Conservation (phyloP, 1,140 invertebrate species). For the Littorina saxatilis region DNA sequence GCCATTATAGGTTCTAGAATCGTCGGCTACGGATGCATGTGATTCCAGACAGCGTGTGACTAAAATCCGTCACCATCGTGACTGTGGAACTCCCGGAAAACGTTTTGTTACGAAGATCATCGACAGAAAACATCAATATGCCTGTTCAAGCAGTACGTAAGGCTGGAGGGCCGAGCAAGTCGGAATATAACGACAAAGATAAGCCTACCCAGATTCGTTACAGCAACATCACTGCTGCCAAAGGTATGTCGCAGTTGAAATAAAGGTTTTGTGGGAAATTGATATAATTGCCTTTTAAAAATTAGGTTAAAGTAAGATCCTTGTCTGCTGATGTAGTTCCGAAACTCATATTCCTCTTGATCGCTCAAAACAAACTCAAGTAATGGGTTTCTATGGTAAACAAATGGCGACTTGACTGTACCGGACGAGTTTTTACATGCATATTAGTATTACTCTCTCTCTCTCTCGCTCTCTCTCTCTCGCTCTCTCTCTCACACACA, state of each 20-base stretch:
- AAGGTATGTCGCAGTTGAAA: constrained; percentile 83
- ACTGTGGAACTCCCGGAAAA: not conserved
- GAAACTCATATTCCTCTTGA: too few species aligned
- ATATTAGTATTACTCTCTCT: too few species aligned
- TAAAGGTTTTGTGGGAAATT: not conserved
- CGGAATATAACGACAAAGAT: constrained; percentile 83
- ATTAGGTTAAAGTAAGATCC: too few species aligned
- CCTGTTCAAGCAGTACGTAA: constrained; percentile 11
- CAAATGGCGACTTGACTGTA: not conserved
- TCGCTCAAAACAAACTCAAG: too few species aligned
- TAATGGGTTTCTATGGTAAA: constrained; percentile 35
- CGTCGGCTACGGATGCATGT: constrained; percentile 26
- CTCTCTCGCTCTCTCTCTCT: too few species aligned
- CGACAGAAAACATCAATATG: constrained; percentile 41
- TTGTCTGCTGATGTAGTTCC: too few species aligned
- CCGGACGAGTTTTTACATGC: too few species aligned
- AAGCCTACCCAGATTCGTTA: constrained; percentile 95
- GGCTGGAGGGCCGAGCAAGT: constrained; percentile 48
- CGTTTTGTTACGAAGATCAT: not conserved
- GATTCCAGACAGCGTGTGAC: not conserved
- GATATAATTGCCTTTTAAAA: too few species aligned
- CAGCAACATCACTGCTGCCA: constrained; percentile 98
- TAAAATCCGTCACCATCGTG: constrained; percentile 35
- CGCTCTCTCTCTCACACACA: too few species aligned
- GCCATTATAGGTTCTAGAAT: constrained; percentile 37